These are phyloP conservation scores for Orthonevra nobilis DNA, from an alignment of 2,888 invertebrate species.

Conservation along the genomic window DNA sequence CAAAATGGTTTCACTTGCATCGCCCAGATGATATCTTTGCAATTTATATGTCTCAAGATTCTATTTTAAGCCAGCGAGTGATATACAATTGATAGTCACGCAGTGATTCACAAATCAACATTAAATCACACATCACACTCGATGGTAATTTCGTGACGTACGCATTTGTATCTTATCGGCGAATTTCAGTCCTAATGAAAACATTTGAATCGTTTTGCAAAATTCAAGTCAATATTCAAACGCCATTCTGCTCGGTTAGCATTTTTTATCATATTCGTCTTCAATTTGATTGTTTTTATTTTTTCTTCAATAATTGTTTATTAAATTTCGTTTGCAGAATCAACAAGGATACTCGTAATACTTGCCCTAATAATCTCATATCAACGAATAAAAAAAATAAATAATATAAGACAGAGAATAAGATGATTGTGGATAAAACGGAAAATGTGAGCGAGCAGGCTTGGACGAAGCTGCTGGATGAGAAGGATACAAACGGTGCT, in stretches of 20 bases:
- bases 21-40: too few species aligned
- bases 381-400: conserved; percentile 83
- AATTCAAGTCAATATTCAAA: conserved; percentile 47
- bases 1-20: too few species aligned
- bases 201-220: conserved; percentile 21
- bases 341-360: conserved; percentile 87
- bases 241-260: conserved; percentile 51
- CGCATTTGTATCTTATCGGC: conserved; percentile 33
- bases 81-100: conserved; percentile 22
- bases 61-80: background rate
- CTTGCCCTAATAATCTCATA: conserved; percentile 51
- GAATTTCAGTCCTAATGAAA: conserved; percentile 49
- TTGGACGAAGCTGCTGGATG: conserved; percentile 79
- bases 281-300: background rate
- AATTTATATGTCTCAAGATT: too few species aligned
- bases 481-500: conserved; percentile 74
- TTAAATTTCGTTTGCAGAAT: too few species aligned
- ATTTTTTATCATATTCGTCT: background rate
- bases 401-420: conserved; percentile 26
- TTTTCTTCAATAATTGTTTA: conserved; percentile 81
- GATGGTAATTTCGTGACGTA: conserved; percentile 47
- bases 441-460: conserved; percentile 77
- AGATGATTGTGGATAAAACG: conserved; percentile 79
- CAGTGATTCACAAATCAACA: conserved; percentile 52
- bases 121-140: background rate